These are phyloP conservation scores for Ctenopoma kingsleyae DNA, from an alignment of 2,797 vertebrate genomes.

Conservation along the genomic window DNA sequence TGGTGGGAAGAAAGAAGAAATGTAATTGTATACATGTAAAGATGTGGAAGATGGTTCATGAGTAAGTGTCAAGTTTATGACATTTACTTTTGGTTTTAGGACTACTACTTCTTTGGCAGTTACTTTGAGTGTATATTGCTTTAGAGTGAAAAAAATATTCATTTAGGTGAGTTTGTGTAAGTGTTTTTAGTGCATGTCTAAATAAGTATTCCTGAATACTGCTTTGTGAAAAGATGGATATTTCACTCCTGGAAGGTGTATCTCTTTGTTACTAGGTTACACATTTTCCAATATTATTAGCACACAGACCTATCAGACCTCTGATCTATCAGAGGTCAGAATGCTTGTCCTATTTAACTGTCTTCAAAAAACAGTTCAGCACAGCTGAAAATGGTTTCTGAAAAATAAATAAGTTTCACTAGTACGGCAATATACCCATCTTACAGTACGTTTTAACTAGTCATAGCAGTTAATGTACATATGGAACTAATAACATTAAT, in stretches of 20 bases:
- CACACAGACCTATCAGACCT: too few relatives aligned
- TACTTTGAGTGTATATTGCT: not conserved
- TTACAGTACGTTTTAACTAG: not conserved
- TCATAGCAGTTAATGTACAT: not conserved
- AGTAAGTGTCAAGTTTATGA: not conserved
- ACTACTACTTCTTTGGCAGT: not conserved
- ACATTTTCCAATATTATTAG: too few relatives aligned
- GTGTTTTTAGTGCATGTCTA: not conserved
- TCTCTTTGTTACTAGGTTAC: not conserved
- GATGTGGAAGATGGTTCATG: not conserved
- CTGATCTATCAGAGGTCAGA: too few relatives aligned
- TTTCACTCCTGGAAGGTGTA: not conserved
- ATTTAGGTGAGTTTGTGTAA: too few relatives aligned
- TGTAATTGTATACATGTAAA: not conserved
- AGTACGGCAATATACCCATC: not conserved
- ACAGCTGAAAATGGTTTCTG: not conserved
- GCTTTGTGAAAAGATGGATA: not conserved
- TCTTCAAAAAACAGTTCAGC: too few relatives aligned
- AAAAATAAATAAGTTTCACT: not conserved
- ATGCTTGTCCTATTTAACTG: too few relatives aligned
- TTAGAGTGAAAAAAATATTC: not conserved
- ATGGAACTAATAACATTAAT: not conserved
- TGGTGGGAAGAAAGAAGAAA: constrained; percentile 44
- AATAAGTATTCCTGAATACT: not conserved
- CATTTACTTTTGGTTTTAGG: too few relatives aligned